phyloP scores from a whole-genome alignment of 2,797 vertebrate species.

The Synaphobranchus kaupii region DNA sequence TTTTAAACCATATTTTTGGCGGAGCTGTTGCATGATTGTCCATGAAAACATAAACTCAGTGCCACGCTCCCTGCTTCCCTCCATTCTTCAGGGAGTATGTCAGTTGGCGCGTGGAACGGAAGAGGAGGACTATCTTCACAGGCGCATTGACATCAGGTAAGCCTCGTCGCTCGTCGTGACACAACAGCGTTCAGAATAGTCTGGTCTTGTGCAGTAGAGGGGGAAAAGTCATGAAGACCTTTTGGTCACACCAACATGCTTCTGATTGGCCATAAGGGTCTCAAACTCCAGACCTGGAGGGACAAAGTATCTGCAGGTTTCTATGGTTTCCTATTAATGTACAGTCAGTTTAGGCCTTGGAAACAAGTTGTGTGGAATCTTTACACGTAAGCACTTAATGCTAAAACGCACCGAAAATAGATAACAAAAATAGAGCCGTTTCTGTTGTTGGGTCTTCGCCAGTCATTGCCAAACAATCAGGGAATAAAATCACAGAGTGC shows the following conservation, averaged over 20 bases:
- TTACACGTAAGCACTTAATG: background rate
- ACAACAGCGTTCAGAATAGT: background rate
- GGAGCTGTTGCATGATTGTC: background rate
- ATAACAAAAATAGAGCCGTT: background rate
- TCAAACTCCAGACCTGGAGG: too few species aligned
- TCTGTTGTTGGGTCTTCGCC: background rate
- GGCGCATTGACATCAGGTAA: slow-evolving; percentile 95
- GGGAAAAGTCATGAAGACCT: background rate
- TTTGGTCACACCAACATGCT: background rate
- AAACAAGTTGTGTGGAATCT: too few species aligned
- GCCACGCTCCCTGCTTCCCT: slow-evolving; percentile 30
- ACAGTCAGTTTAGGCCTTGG: too few species aligned
- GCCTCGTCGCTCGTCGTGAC: background rate
- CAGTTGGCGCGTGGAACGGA: slow-evolving; percentile 80
- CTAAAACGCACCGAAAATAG: background rate
- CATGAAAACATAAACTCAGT: background rate
- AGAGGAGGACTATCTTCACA: slow-evolving; percentile 79
- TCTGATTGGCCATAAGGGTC: background rate
- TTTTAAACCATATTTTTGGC: too few species aligned
- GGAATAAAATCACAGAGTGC: background rate
- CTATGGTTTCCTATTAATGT: too few species aligned
- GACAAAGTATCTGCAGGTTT: too few species aligned
- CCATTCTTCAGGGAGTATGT: slow-evolving; percentile 85
- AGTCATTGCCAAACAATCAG: background rate
- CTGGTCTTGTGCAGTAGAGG: background rate